Conservation (phyloP, 2,797 vertebrate species). For the Streptopelia turtur region DNA sequence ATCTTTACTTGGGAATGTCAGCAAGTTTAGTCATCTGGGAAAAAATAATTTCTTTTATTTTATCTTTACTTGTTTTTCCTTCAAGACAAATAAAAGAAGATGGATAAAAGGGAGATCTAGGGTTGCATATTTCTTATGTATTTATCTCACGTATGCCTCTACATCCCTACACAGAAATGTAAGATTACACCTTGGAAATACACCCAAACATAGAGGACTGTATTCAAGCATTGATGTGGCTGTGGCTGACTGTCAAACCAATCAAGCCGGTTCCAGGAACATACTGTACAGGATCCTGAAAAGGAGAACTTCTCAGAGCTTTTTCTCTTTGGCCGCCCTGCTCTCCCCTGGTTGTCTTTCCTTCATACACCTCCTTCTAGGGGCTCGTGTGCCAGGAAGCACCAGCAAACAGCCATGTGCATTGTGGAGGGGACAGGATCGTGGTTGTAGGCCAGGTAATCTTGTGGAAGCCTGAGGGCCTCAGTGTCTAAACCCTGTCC, state of each 20-base stretch:
- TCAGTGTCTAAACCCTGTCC: not conserved
- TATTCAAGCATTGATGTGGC: not conserved
- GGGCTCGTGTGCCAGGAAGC: not conserved
- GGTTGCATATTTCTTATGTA: not conserved
- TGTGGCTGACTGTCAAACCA: not conserved
- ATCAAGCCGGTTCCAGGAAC: not conserved
- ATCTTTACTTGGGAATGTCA: not conserved
- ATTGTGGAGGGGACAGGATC: not conserved
- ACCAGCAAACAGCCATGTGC: fast-evolving
- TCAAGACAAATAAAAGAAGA: slow-evolving; percentile 5
- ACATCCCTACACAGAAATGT: not conserved
- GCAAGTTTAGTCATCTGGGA: not conserved
- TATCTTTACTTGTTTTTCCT: not conserved
- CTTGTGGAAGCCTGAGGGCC: not conserved
- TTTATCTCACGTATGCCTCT: not conserved
- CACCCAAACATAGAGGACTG: not conserved
- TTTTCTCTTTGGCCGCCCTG: not conserved
- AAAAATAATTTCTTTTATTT: not conserved
- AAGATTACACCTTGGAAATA: not conserved
- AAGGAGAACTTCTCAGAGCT: not conserved
- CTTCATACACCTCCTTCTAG: not conserved
- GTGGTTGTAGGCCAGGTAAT: not conserved
- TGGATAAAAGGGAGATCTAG: not conserved
- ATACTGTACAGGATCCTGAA: not conserved
- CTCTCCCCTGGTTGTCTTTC: not conserved